Evolutionary conservation across 35 echinoderm and acorn worm genomes (phyloP).

Genomic region (Heliocidaris tuberculata): DNA sequence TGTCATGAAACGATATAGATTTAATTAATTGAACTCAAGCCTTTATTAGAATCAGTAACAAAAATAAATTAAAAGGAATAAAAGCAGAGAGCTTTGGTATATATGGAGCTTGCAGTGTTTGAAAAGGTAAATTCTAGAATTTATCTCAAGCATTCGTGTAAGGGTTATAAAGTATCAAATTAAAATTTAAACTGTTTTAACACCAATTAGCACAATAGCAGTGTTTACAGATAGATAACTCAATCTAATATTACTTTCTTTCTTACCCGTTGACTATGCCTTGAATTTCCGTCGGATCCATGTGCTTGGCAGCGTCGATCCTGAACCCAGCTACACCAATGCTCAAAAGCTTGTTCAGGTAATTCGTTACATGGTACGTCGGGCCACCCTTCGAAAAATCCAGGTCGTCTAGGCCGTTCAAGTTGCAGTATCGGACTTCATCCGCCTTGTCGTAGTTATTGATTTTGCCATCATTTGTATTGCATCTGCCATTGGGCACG

Average conservation of each 20-base stretch:
- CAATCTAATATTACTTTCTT: neutral
- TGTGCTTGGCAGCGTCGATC: constrained; percentile 89
- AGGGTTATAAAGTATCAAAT: too few relatives aligned
- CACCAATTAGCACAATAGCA: too few relatives aligned
- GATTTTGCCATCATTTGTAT: constrained; percentile 40
- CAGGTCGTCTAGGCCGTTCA: constrained; percentile 68
- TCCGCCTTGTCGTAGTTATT: constrained; percentile 66
- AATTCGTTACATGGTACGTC: constrained; percentile 35
- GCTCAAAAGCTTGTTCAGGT: constrained; percentile 74
- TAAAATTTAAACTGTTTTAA: too few relatives aligned
- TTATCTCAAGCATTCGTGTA: too few relatives aligned
- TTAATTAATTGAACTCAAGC: too few relatives aligned
- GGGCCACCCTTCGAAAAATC: constrained; percentile 44
- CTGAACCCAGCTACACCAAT: constrained; percentile 92
- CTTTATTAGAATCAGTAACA: too few relatives aligned
- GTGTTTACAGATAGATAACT: too few relatives aligned
- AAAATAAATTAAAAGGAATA: too few relatives aligned
- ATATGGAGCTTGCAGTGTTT: too few relatives aligned
- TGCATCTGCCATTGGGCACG: neutral
- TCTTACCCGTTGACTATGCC: neutral
- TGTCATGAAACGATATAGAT: too few relatives aligned
- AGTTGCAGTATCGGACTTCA: constrained; percentile 75
- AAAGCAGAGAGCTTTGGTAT: too few relatives aligned
- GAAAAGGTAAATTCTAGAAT: too few relatives aligned
- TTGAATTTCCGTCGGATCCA: constrained; percentile 60